These are phyloP conservation scores for Drosophila nannoptera DNA, from an alignment of 1,140 invertebrate species.

Conservation along the genomic window DNA sequence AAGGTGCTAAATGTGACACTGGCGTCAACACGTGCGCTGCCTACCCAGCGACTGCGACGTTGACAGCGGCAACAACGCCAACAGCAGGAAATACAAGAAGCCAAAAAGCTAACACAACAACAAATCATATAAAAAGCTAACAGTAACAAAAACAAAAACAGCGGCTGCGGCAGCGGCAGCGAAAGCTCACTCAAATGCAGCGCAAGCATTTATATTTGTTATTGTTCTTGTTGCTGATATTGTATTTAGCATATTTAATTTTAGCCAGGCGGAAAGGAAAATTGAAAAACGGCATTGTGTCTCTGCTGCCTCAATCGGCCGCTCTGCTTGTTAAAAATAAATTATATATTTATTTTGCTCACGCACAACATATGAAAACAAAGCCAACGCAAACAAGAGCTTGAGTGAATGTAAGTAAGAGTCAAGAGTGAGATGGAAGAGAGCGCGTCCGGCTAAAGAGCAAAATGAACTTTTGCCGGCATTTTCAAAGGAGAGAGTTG, in stretches of 20 bases:
- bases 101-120: conserved; percentile 23
- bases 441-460: conserved; percentile 16
- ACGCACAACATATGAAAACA: conserved; percentile 47
- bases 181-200: conserved; percentile 37
- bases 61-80: conserved; percentile 1
- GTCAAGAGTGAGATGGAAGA: neutral
- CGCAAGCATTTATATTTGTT: conserved; percentile 33
- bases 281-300: conserved; percentile 61
- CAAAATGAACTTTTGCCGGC: conserved; percentile 48
- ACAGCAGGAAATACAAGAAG: conserved; percentile 64
- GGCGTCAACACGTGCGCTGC: conserved; percentile 61
- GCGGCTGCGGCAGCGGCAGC: conserved; percentile 4
- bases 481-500: conserved; percentile 28
- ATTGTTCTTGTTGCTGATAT: conserved; percentile 20
- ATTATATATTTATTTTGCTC: conserved; percentile 57
- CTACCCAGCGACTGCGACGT: conserved; percentile 20
- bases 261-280: conserved; percentile 67
- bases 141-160: conserved; percentile 31
- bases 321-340: conserved; percentile 67
- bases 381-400: conserved; percentile 7
- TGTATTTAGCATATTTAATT: conserved; percentile 62
- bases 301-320: conserved; percentile 19
- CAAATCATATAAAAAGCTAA: conserved; percentile 15
- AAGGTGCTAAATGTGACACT: conserved; percentile 13
- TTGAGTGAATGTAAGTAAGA: neutral